phyloP scores from a whole-genome alignment of 2,113 vertebrate genomes.

The Stegostoma tigrinum region DNA sequence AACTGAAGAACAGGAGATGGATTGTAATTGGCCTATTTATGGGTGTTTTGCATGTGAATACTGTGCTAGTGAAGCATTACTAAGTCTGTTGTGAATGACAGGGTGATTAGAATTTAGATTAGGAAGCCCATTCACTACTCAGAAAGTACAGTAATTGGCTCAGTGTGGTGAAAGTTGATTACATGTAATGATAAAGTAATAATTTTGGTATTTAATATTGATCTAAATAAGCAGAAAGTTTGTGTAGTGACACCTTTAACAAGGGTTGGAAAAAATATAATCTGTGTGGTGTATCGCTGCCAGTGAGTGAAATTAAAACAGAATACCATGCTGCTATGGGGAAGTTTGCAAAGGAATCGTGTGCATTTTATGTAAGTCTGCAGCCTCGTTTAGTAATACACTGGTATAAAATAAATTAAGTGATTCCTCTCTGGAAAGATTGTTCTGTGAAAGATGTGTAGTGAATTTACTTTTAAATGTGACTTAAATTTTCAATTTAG shows the following conservation, averaged over 20 bases:
- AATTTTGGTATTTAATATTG: slow-evolving; percentile 64
- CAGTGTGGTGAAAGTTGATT: slow-evolving; percentile 72
- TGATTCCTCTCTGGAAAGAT: neutral
- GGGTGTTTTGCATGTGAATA: slow-evolving; percentile 97
- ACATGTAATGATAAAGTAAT: slow-evolving; percentile 75
- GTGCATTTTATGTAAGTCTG: neutral
- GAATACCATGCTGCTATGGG: neutral
- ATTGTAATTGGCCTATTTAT: slow-evolving; percentile 96
- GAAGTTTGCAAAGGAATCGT: neutral
- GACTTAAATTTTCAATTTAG: too few relatives aligned
- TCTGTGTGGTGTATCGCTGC: neutral
- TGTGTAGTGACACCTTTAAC: neutral
- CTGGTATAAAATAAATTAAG: slow-evolving; percentile 37
- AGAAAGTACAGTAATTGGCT: slow-evolving; percentile 82
- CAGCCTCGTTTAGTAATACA: slow-evolving; percentile 48
- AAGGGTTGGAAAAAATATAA: neutral
- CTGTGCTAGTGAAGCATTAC: slow-evolving; percentile 74
- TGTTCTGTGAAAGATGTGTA: neutral
- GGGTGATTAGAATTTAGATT: slow-evolving; percentile 94
- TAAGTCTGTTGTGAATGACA: slow-evolving; percentile 90
- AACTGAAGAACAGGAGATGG: slow-evolving; percentile 72
- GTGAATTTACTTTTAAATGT: neutral
- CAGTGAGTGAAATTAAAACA: neutral
- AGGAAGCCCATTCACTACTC: slow-evolving; percentile 80
- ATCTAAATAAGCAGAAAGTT: slow-evolving; percentile 38